Evolutionary conservation across 2,797 vertebrate genomes (phyloP), one percentile per base, ranked within the genome.

Genomic region (Rhabdomys pumilio): DNA sequence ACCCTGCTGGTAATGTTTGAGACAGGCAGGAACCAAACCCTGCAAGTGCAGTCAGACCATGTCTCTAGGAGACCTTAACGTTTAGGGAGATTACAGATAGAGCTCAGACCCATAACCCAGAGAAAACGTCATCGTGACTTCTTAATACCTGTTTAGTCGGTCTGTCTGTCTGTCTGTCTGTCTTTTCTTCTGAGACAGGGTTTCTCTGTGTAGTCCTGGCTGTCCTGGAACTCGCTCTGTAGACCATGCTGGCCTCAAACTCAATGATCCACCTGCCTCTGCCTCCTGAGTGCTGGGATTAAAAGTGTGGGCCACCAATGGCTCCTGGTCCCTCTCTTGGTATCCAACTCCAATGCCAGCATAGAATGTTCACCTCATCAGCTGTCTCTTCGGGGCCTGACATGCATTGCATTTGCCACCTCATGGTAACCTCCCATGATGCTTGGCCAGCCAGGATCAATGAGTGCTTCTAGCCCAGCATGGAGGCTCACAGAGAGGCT

Each of bases 401-500:
- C 14, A 1, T 59, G 6, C 5, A 6, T 24, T 31, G 19, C 24
- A 34, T n/a, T 44, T 55, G 15, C 44, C 26, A 17, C 20, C 34
- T 44, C 20, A 19, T 4, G 38, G 47, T 19, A 34, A 67, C 14
- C 29, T 44, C 29, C 8, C 26, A 4, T 17, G n/a, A 17, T 0
- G n/a, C 11, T 20, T 44, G 20, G 17, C 19, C 38, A 22, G n/a
- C 82, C 6, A 4, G 41, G 87, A 47, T 53, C 98, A 98, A 26
- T 94, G 94, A 96, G 1, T n/a, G 20, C 44, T 81, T 98, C 97
- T 97, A 95, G 87, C 93, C 97, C 96, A 31, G 97, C 63, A 76
- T 93, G 96, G 97, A 95, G 96, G 81, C 97, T 95, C 93, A 55
- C 91, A 1, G n/a, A 8, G 81, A 93, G 67, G 98, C 98, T 98